Base-by-base conservation (phyloP, 2,113 vertebrate genomes). In the Papio anubis region DNA sequence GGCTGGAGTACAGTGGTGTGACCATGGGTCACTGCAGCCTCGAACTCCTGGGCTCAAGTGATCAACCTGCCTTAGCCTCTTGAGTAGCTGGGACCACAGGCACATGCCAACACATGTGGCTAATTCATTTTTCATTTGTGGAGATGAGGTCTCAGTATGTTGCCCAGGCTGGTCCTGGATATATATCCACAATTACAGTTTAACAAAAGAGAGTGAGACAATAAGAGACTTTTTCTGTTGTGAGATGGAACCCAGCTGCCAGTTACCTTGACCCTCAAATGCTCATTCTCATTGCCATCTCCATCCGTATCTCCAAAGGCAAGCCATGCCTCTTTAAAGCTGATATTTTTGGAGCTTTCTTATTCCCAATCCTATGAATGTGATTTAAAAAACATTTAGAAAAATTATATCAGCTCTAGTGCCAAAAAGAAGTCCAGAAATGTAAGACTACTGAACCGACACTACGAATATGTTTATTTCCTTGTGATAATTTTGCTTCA, bases 401-500 rank as follows among this genome's bases (percentile, higher is more conserved):
- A n/a, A 82, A 59, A 76, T 88, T 80, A 81, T 73, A 76, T 64
- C 85, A 97, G 66, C 21, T 52, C 21, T 21, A 45, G 16, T 86
- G 61, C 25, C 25, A 59, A 78, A 93, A 95, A 80, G 57, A 96
- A 94, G 57, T 88, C 16, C 43, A 81, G 86, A 94, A 93, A 72
- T 73, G 16, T 52, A 80, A 90, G 27, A 90, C 61, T 45, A 70
- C 86, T 79, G 75, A 92, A 48, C 25, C 4, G 45, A 78, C 27
- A 66, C 6, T 81, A 20, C 0, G 45, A 75, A 43, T 25, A 12
- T 90, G 5, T 94, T 88, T 92, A 55, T 94, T 86, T 96, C 86
- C 32, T 81, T 55, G 14, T 75, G 45, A 75, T 92, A 88, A 57
- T 89, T 96, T 96, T 86, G 55, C 7, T 50, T 23, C 50, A 48